phyloP scores from a whole-genome alignment of 2,113 vertebrate genomes.

The Macquaria australasica region DNA sequence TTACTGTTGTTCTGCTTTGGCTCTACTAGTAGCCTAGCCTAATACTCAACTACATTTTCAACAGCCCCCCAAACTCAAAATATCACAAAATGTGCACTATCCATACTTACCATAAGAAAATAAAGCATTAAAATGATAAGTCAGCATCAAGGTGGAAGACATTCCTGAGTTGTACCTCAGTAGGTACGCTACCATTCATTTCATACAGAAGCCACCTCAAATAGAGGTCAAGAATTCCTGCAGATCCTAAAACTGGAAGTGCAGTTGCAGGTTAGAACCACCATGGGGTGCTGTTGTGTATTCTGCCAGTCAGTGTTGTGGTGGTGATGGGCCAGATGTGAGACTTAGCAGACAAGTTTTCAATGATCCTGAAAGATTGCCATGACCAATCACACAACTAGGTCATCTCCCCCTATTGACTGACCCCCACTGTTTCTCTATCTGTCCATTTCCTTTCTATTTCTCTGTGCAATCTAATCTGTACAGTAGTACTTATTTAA shows the following conservation, averaged over 20 bases:
- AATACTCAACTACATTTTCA: slow-evolving; percentile 45
- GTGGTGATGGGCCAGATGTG: slow-evolving; percentile 69
- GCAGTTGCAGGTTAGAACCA: slow-evolving; percentile 64
- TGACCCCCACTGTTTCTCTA: slow-evolving; percentile 5
- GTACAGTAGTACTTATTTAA: background rate
- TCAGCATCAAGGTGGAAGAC: slow-evolving; percentile 53
- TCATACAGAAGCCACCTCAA: slow-evolving; percentile 26
- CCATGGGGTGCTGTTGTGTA: slow-evolving; percentile 65
- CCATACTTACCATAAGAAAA: slow-evolving; percentile 74
- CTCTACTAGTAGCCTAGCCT: slow-evolving; percentile 40
- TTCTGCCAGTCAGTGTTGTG: slow-evolving; percentile 58
- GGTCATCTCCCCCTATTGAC: slow-evolving; percentile 38
- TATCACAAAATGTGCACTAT: slow-evolving; percentile 35
- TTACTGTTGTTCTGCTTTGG: slow-evolving; percentile 57
- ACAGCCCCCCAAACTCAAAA: slow-evolving; percentile 25
- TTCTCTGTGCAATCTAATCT: slow-evolving; percentile 2
- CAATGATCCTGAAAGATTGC: slow-evolving; percentile 79
- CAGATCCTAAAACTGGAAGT: background rate
- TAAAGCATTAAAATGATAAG: slow-evolving; percentile 51
- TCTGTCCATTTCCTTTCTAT: slow-evolving; percentile 5
- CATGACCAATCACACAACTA: slow-evolving; percentile 81
- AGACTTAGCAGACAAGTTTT: slow-evolving; percentile 63
- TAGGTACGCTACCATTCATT: slow-evolving; percentile 35
- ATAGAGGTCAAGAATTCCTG: slow-evolving; percentile 1
- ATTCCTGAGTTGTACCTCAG: slow-evolving; percentile 66